A percentile compares a stretch with the other conserved stretches of the same genome.
Conservation (phyloP, 1,140 invertebrate genomes). For the Sarcophaga peregrina region DNA sequence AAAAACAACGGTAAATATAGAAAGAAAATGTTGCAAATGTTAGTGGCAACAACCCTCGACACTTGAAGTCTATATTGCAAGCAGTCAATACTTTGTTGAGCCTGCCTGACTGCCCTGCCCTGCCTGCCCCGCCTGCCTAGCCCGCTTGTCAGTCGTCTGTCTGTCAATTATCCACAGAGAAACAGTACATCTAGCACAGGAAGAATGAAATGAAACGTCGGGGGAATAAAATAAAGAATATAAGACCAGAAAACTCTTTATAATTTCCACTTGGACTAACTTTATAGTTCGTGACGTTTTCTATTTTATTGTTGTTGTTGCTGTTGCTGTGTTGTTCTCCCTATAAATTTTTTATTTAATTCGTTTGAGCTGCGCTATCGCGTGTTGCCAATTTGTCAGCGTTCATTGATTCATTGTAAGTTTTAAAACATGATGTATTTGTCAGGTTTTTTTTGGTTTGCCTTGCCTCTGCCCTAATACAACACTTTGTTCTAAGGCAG, state of each 20-base stretch:
- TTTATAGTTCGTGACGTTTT: slow-evolving; percentile 35
- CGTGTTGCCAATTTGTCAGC: slow-evolving; percentile 40
- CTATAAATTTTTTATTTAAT: slow-evolving; percentile 6
- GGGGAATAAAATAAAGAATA: background rate
- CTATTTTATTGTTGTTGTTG: background rate
- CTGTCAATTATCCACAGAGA: no score
- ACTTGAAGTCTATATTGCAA: no score
- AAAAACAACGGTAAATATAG: no score
- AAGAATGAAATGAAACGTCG: background rate
- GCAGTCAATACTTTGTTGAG: no score
- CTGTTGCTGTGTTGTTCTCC: background rate
- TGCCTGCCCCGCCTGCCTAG: no score
- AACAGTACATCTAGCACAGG: no score
- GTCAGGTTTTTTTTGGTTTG: background rate
- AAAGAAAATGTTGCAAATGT: no score
- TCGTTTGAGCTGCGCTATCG: slow-evolving; percentile 5
- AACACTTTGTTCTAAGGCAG: no score
- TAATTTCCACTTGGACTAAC: slow-evolving; percentile 39
- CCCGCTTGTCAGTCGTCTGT: no score
- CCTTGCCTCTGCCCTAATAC: no score
- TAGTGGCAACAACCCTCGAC: no score
- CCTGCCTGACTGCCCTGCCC: no score
- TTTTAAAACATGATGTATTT: background rate
- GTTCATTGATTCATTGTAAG: slow-evolving; percentile 36
- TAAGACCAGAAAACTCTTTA: background rate